Percentiles rank a stretch among this genome's conserved stretches.
phyloP scores from a whole-genome alignment of 2,888 invertebrate genomes.

The Tenthredo distinguenda region DNA sequence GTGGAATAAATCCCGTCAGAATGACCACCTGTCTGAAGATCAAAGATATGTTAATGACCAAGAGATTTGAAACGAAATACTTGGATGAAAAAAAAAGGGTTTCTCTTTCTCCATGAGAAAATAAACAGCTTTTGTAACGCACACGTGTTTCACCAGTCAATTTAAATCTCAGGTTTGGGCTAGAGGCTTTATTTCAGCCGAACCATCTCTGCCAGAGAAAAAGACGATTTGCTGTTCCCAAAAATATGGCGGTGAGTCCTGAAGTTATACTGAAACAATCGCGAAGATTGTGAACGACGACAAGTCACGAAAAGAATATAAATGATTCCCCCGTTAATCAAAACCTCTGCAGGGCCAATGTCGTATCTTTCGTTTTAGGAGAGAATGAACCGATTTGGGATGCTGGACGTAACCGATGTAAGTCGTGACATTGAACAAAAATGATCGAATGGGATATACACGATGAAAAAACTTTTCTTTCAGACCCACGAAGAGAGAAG shows the following conservation, averaged over 20 bases:
- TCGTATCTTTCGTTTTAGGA: not conserved
- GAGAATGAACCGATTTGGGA: not conserved
- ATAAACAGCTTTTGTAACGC: not conserved
- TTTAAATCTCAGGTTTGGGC: not conserved
- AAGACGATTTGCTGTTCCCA: not conserved
- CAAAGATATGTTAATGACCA: not conserved
- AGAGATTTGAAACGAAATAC: not conserved
- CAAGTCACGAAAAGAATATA: not conserved
- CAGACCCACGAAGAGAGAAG: not conserved
- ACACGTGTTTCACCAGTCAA: not conserved
- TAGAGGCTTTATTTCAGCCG: not conserved
- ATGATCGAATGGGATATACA: not conserved
- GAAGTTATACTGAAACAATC: not conserved
- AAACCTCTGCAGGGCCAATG: not conserved
- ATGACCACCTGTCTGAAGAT: not conserved
- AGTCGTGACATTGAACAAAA: not conserved
- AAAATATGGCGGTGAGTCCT: not conserved
- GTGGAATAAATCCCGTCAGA: not conserved
- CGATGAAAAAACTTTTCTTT: slow-evolving; percentile 2
- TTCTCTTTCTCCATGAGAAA: not conserved
- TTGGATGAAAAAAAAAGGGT: not conserved
- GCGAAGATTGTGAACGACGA: not conserved
- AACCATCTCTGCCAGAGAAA: not conserved
- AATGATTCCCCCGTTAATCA: slow-evolving; percentile 14
- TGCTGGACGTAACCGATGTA: not conserved